Evolutionary conservation across 2,888 invertebrate genomes (phyloP).

Genomic region (Cosmia pyralina): DNA sequence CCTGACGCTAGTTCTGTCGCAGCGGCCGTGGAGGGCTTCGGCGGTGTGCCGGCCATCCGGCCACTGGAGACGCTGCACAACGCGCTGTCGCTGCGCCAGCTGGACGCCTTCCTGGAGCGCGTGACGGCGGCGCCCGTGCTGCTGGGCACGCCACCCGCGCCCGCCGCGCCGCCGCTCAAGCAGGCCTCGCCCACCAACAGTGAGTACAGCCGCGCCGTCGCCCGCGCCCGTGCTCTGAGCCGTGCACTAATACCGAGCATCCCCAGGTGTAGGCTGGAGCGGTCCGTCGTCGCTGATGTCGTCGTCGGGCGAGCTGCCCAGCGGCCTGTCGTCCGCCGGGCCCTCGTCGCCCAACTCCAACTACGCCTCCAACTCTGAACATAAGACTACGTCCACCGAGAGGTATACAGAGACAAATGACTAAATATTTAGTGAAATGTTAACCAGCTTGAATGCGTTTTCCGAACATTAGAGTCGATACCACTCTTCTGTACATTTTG

Average conservation of each 20-base stretch:
- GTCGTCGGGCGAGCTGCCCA: constrained; percentile 88
- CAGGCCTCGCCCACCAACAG: constrained; percentile 85
- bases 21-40: constrained; percentile 95
- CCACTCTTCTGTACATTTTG: constrained; percentile 44
- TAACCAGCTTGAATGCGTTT: constrained; percentile 66
- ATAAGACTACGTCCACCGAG: constrained; percentile 78
- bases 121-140: constrained; percentile 94
- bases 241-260: background rate
- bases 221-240: background rate
- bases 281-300: constrained; percentile 95
- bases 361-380: constrained; percentile 83
- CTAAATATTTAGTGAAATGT: constrained; percentile 35
- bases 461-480: constrained; percentile 53
- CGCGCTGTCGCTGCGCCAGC: constrained; percentile 96
- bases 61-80: constrained; percentile 99
- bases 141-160: constrained; percentile 93
- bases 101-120: constrained; percentile 96
- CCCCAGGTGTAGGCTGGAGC: constrained; percentile 93
- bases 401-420: constrained; percentile 73
- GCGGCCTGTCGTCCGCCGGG: constrained; percentile 92
- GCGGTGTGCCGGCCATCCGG: constrained; percentile 98
- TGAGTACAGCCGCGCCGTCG: constrained; percentile 60
- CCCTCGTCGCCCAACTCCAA: constrained; percentile 95
- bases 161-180: constrained; percentile 83
- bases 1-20: constrained; percentile 43